Percentiles rank a stretch among this genome's conserved stretches.
Conservation (phyloP, 2,888 invertebrate genomes). For the Branchinecta sandiegonensis region DNA sequence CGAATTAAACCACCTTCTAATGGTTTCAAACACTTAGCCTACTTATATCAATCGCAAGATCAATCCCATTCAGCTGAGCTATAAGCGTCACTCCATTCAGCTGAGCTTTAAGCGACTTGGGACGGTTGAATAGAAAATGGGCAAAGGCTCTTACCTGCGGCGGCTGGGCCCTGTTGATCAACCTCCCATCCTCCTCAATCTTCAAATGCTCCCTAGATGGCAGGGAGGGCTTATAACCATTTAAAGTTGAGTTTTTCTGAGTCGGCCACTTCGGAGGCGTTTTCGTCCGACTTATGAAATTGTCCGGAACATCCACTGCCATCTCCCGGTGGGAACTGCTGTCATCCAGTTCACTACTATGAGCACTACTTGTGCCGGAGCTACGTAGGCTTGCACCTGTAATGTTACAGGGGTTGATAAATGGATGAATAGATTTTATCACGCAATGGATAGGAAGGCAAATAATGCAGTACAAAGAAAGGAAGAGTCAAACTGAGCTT, state of each 20-base stretch:
- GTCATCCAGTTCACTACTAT: constrained; percentile 23
- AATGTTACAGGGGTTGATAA: neutral
- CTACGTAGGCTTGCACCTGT: constrained; percentile 22
- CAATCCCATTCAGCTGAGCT: too few relatives aligned
- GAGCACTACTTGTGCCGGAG: constrained; percentile 19
- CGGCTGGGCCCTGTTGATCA: constrained; percentile 49
- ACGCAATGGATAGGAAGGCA: too few relatives aligned
- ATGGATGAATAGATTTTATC: too few relatives aligned
- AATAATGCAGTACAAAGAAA: too few relatives aligned
- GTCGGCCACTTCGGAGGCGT: constrained; percentile 81
- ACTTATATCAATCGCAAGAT: too few relatives aligned
- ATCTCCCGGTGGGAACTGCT: constrained; percentile 86
- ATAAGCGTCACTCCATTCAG: neutral
- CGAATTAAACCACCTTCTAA: too few relatives aligned
- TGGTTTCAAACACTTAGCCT: too few relatives aligned
- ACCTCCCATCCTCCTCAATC: constrained; percentile 45
- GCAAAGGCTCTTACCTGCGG: constrained; percentile 35
- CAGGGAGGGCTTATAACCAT: constrained; percentile 41
- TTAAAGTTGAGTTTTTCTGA: constrained; percentile 35
- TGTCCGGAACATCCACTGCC: constrained; percentile 96
- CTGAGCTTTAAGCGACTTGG: neutral
- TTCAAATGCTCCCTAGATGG: constrained; percentile 51
- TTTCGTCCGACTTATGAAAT: constrained; percentile 76
- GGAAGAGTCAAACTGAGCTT: too few relatives aligned
- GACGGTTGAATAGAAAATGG: neutral